Evolutionary conservation across 2,888 invertebrate genomes (phyloP).

Genomic region (Synergus itoensis): DNA sequence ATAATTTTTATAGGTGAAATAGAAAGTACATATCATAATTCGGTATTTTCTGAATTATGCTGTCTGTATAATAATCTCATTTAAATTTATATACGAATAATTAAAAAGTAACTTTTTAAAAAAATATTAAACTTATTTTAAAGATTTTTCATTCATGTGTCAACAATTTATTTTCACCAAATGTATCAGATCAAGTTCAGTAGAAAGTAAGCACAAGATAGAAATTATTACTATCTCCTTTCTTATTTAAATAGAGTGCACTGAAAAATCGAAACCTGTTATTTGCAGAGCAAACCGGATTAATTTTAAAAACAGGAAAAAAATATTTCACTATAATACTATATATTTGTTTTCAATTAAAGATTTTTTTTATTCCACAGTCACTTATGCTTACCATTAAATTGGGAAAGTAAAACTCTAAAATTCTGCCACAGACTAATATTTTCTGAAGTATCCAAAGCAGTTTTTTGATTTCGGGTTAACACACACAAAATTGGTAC

Average conservation of each 20-base stretch:
- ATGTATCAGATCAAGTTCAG: not conserved
- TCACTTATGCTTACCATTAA: constrained; percentile 59
- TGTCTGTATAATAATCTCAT: not conserved
- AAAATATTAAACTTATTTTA: not conserved
- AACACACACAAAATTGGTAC: constrained; percentile 5
- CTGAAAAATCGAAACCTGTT: constrained; percentile 9
- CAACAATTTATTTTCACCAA: not conserved
- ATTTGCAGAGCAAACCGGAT: not conserved
- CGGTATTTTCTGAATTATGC: not conserved
- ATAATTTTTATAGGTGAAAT: not conserved
- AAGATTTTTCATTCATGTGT: not conserved
- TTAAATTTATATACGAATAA: not conserved
- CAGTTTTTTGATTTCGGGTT: constrained; percentile 55
- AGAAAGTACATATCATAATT: not conserved
- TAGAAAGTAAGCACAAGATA: not conserved
- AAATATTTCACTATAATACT: not conserved
- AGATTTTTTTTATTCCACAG: not conserved
- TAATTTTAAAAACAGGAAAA: not conserved
- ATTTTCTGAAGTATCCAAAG: constrained; percentile 59
- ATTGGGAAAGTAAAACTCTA: constrained; percentile 52
- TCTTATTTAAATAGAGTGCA: not conserved
- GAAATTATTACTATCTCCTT: not conserved
- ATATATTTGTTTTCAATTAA: no score
- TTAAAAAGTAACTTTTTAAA: no score
- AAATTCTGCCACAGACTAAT: constrained; percentile 54